These are phyloP conservation scores for Sebastes glaucus DNA, from an alignment of 2,797 vertebrate genomes.

Conservation along the genomic window DNA sequence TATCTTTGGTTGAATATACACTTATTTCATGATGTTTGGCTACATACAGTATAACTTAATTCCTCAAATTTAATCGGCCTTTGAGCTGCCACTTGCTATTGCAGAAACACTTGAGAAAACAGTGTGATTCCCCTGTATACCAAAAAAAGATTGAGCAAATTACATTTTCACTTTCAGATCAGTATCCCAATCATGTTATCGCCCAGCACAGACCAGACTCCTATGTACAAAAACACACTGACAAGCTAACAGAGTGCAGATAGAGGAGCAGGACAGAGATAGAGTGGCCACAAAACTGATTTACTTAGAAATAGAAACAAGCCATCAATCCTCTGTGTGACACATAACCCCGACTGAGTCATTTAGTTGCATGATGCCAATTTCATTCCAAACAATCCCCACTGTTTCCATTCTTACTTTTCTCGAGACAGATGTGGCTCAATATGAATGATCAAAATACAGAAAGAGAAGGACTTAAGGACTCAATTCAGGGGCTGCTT, in stretches of 20 bases:
- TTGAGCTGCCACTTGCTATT: background rate
- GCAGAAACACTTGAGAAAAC: background rate
- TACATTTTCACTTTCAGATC: conserved; percentile 2
- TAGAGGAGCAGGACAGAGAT: conserved; percentile 24
- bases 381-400: conserved; percentile 34
- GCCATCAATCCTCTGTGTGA: conserved; percentile 27
- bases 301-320: conserved; percentile 37
- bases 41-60: background rate
- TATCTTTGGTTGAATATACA: background rate
- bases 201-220: background rate
- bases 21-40: background rate
- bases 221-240: background rate
- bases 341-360: conserved; percentile 28
- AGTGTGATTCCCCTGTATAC: background rate
- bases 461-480: background rate
- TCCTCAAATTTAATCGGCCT: background rate
- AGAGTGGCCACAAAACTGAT: conserved; percentile 19
- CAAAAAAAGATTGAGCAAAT: background rate
- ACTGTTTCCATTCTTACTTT: conserved; percentile 5
- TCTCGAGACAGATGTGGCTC: conserved; percentile 3
- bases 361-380: conserved; percentile 24
- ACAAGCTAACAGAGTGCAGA: conserved; percentile 1
- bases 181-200: conserved; percentile 20
- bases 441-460: background rate
- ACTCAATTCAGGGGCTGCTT: background rate